Evolutionary conservation across 2,113 vertebrate genomes (phyloP).

Genomic region (Rhinopomastus cyanomelas): DNA sequence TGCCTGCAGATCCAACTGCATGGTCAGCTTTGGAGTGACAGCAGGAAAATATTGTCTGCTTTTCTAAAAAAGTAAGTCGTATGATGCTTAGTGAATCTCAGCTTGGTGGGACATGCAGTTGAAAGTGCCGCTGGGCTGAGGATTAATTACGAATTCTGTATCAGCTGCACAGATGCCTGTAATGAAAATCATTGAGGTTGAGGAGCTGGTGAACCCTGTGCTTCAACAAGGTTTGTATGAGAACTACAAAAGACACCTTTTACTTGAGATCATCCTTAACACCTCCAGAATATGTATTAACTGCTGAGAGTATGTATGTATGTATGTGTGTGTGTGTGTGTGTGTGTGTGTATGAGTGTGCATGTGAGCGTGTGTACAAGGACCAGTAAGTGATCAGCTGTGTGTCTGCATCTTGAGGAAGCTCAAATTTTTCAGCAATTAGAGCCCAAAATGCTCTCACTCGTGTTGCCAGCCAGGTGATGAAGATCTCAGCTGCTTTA

Average conservation of each 20-base stretch:
- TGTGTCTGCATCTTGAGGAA: not conserved
- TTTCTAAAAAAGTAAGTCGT: not conserved
- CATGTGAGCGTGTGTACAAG: not conserved
- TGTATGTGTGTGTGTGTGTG: fast-evolving
- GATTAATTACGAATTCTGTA: not conserved
- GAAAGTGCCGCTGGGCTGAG: not conserved
- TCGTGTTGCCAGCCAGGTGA: not conserved
- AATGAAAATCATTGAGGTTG: not conserved
- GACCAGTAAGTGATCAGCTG: not conserved
- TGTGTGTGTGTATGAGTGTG: fast-evolving
- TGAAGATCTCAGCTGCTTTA: not conserved
- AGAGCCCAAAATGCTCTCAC: not conserved
- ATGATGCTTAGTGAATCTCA: not conserved
- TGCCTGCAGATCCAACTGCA: not conserved
- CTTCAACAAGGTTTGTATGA: not conserved
- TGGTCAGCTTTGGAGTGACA: not conserved
- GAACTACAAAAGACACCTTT: not conserved
- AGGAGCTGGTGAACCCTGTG: not conserved
- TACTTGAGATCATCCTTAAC: not conserved
- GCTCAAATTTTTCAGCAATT: not conserved
- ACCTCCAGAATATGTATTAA: not conserved
- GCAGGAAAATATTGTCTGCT: not conserved
- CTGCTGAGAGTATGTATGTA: fast-evolving
- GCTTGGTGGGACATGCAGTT: not conserved
- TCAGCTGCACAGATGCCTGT: not conserved